Base-by-base conservation (phyloP, 2,113 vertebrate genomes). In the Corvus moneduloides region DNA sequence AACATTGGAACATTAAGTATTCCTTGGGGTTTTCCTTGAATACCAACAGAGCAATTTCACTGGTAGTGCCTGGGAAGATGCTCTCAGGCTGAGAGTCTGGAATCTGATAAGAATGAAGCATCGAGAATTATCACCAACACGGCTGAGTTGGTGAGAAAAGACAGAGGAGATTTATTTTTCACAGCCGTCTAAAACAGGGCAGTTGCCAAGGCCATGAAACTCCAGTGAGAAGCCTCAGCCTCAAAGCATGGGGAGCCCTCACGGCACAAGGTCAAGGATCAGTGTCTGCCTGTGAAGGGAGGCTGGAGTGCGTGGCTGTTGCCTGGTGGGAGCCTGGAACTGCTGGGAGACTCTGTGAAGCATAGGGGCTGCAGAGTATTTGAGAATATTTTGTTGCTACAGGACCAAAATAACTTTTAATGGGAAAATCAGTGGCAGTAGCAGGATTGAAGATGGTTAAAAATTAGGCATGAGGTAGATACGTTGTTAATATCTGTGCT, bases 121-220 rank as follows among this genome's bases (percentile, higher is more conserved):
- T 30, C 0, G 0, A 26, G 24, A 71, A 11, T 46, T 46, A 17
- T 46, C 24, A 24, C 23, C 30, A 59, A 0, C 8, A 9, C 10
- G 28, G 35, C 35, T 49, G 43, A 21, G 24, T 0, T 86, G 46
- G 11, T 41, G 46, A 66, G n/a, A 35, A 66, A 61, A 37, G 16
- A 39, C 10, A 51, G 26, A 58, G 22, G 18, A 63, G 18, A 48
- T 1, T 48, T 39, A 5, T 14, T 73, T 74, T 76, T 59, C 28
- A 7, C 41, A 64, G 52, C 5, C 7, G 11, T 30, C n/a, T 77
- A 1, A 28, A 67, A 27, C 0, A 21, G 7, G 7, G 24, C 9
- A 32, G 27, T 33, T 64, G 20, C 14, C 14, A 61, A 64, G 54
- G 68, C 37, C 8, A 3, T 7, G 32, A 2, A 77, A 17, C 19